Evolutionary conservation across 2,888 invertebrate genomes (phyloP).

Genomic region (Leptura quadrifasciata): DNA sequence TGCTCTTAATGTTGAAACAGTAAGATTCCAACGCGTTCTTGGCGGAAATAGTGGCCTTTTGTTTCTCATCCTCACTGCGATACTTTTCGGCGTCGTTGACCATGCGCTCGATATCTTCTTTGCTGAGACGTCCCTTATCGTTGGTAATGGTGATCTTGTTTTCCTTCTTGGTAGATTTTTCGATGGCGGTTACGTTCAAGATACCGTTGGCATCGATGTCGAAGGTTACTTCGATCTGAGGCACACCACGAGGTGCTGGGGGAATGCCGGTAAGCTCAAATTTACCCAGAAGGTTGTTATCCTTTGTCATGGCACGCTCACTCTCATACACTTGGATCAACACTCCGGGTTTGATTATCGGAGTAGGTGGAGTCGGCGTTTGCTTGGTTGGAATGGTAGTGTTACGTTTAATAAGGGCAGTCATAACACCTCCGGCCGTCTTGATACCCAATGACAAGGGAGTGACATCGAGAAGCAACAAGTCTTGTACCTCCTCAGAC

Average conservation of each 20-base stretch:
- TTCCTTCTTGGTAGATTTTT: constrained; percentile 94
- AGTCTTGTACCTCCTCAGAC: constrained; percentile 91
- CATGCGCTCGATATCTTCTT: constrained; percentile 96
- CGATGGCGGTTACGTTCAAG: constrained; percentile 94
- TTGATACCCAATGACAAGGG: constrained; percentile 94
- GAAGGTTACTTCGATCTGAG: constrained; percentile 91
- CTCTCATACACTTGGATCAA: constrained; percentile 95
- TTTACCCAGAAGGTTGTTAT: constrained; percentile 96
- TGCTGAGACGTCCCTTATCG: constrained; percentile 93
- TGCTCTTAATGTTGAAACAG: constrained; percentile 96
- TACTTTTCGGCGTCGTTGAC: constrained; percentile 95
- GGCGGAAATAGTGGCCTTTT: constrained; percentile 87
- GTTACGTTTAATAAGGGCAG: constrained; percentile 96
- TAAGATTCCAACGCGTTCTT: constrained; percentile 93
- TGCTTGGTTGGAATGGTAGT: constrained; percentile 98
- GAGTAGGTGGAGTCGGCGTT: constrained; percentile 96
- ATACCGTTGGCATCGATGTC: too few relatives aligned
- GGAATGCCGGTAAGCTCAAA: constrained; percentile 98
- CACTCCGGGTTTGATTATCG: constrained; percentile 97
- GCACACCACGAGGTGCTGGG: constrained; percentile 93
- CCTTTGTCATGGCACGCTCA: constrained; percentile 96
- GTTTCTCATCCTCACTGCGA: constrained; percentile 89
- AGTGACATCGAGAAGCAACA: constrained; percentile 93
- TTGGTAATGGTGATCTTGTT: constrained; percentile 95
- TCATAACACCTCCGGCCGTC: constrained; percentile 95